Percentiles rank a stretch among this genome's conserved stretches.
These are phyloP conservation scores for Ochropacha duplaris DNA, from an alignment of 2,888 invertebrate genomes.

Conservation along the genomic window DNA sequence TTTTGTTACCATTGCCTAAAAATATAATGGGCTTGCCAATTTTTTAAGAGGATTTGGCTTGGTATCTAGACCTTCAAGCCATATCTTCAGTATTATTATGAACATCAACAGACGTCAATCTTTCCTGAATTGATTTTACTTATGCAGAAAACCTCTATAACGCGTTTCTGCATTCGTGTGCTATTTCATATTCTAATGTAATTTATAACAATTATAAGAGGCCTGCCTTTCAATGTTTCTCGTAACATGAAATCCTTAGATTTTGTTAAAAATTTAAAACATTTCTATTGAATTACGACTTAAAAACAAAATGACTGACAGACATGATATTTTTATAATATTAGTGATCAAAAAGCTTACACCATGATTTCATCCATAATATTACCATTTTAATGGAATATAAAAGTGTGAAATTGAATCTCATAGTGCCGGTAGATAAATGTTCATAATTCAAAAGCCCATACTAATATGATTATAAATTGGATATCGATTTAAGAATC, in stretches of 20 bases:
- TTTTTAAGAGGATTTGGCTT: no score
- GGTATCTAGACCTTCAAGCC: no score
- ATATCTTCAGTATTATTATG: not conserved
- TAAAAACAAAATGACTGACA: not conserved
- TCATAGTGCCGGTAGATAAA: not conserved
- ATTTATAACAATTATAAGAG: no score
- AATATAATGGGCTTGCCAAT: no score
- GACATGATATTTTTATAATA: conserved; percentile 1
- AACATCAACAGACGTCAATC: no score
- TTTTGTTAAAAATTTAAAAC: not conserved
- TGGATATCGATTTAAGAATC: conserved; percentile 11
- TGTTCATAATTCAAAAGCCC: not conserved
- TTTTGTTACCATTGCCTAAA: no score
- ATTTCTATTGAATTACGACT: not conserved
- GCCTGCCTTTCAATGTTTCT: no score
- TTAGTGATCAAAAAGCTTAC: conserved; percentile 8
- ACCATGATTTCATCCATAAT: not conserved
- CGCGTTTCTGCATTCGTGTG: no score
- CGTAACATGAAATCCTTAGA: no score
- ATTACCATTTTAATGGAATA: conserved; percentile 35
- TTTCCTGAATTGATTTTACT: no score
- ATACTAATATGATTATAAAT: conserved; percentile 12
- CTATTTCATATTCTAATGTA: no score
- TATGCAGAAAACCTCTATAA: no score
- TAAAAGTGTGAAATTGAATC: conserved; percentile 26